Percentiles rank a stretch among this genome's conserved stretches.
phyloP scores from a whole-genome alignment of 92 coral and sea anemone genomes.

The Palythoa grandis region DNA sequence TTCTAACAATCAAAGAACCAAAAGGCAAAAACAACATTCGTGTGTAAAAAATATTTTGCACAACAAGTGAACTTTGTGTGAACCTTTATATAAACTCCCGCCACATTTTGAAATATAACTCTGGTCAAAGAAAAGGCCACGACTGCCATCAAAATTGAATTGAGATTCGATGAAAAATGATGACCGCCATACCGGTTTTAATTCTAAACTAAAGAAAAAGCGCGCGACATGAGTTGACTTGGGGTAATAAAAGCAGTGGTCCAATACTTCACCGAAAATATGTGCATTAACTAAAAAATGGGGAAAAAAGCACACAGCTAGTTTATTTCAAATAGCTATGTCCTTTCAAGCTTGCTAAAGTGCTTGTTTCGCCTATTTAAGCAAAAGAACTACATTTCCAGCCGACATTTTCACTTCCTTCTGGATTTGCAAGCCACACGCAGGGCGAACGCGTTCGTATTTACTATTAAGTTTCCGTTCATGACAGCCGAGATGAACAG shows the following conservation, averaged over 20 bases:
- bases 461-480: slow-evolving; percentile 11
- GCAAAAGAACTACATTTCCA: slow-evolving; percentile 5
- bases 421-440: slow-evolving; percentile 16
- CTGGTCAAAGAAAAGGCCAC: not conserved
- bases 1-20: too few relatives aligned
- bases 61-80: too few relatives aligned
- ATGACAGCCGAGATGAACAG: not conserved
- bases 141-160: not conserved
- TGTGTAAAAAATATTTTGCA: too few relatives aligned
- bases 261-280: slow-evolving; percentile 41
- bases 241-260: not conserved
- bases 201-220: not conserved
- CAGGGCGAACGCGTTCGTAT: not conserved
- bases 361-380: not conserved
- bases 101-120: not conserved
- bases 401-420: slow-evolving; percentile 11
- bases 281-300: not conserved
- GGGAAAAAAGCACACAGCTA: not conserved
- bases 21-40: too few relatives aligned
- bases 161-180: not conserved
- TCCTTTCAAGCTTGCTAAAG: not conserved
- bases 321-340: slow-evolving; percentile 15
- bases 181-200: not conserved
- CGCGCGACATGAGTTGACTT: slow-evolving; percentile 3
- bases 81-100: not conserved